Base-by-base conservation (phyloP, 2,797 vertebrate species). In the Todus mexicanus region DNA sequence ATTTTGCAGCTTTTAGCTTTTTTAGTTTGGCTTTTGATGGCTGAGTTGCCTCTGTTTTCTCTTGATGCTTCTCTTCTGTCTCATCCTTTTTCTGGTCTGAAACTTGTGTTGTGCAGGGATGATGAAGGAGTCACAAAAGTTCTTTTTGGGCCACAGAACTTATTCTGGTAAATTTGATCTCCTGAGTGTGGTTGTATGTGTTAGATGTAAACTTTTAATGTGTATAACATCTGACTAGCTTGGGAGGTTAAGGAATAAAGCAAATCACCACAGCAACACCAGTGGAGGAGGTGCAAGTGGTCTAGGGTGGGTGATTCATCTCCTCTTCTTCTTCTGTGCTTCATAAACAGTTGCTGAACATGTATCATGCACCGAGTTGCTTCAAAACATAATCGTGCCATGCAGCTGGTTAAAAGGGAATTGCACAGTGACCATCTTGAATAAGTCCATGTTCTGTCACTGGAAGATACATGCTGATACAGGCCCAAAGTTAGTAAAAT, bases 41-140 rank as follows among this genome's bases (percentile, higher is more conserved):
- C 60, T 5, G 5, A 66, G 4, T 91, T 26, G 12, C 31, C 17
- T 87, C 51, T 2, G 1, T 87, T 91, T 91, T 81, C 19, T 84
- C 60, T 54, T 1, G 0, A 9, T 47, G 9, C 8, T n/a, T n/a
- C 4, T 50, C 35, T 50, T 78, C 27, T 57, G 0, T 61, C 29
- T 87, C 1, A 4, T 63, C 35, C 26, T 80, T 87, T 56, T 61
- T 19, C 25, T 66, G 56, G 29, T 15, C 17, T 75, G 56, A 60
- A 85, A 54, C n/a, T 47, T 29, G 22, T 38, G 26, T 29, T 77
- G 13, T 84, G 33, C 8, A 37, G 65, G 40, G 20, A 72, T 1
- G 33, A 1, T 5, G 59, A 18, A 53, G 37, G 31, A 92, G 29
- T 9, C 45, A 31, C 26, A 15, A 2, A 80, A 78, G 12, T 40